Base-by-base conservation (phyloP, 2,888 invertebrate genomes). In the Resseliella maxima region DNA sequence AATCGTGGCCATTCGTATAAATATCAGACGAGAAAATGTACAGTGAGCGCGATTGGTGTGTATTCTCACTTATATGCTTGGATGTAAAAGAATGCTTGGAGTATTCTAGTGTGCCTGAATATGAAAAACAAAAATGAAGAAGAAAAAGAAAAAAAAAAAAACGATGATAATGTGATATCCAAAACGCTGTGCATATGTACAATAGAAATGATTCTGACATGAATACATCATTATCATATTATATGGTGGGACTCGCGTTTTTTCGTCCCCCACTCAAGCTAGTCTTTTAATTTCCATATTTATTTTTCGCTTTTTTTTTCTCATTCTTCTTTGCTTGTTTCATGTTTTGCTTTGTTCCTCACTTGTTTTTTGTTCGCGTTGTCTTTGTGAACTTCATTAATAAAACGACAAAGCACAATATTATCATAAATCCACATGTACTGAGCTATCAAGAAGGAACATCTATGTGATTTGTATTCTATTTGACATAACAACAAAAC, bases 311-410 rank as follows among this genome's bases (percentile, higher is more conserved):
- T 45, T 12, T 45, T 12, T 18, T 50, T 15, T 50, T 50, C 18
- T 18, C 46, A 15, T 50, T 50, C 46, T 6, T 50, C 46, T 6
- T 8, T 50, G 8, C 15, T n/a, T n/a, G n/a, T n/a, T n/a, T n/a
- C n/a, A n/a, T n/a, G 5, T 12, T 24, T 24, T 59, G 6, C 6
- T 24, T 59, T 3, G 1, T n/a, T 59, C 24, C 6, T 59, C 18
- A 27, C 5, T n/a, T 24, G 2, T 12, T 59, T 12, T 59, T 59
- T 59, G n/a, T 24, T 59, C 24, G 18, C 18, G 41, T 12, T 41
- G 41, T 41, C 41, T 41, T 12, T 72, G 72, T 72, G 72, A 72
- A 72, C 72, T 72, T 72, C 72, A 72, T 72, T 72, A 72, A 31
- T 72, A 72, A 72, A 50, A 72, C 15, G 31, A 72, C 72, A 72